Evolutionary conservation across 2,888 invertebrate genomes (phyloP).

Genomic region (Sphaerophoria taeniata): DNA sequence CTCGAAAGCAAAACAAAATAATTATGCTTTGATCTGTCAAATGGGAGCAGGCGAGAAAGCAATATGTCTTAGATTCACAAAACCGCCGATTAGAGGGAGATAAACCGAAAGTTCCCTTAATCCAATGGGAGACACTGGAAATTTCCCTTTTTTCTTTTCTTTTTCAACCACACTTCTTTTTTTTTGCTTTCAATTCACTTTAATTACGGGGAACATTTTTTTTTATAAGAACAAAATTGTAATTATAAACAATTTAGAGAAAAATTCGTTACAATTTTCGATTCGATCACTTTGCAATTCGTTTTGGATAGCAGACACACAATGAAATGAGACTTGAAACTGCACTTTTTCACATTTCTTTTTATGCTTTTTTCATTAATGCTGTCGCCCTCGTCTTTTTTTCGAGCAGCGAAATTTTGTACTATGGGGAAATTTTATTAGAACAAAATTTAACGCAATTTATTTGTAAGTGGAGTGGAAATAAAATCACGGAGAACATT

Average conservation of each 20-base stretch:
- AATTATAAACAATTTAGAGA: slow-evolving; percentile 19
- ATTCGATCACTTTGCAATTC: not conserved
- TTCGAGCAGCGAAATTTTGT: slow-evolving; percentile 61
- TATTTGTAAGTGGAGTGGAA: slow-evolving; percentile 29
- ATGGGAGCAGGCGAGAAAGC: slow-evolving; percentile 49
- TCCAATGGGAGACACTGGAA: slow-evolving; percentile 60
- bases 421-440: slow-evolving; percentile 24
- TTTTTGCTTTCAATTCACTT: slow-evolving; percentile 34
- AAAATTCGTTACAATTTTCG: not conserved
- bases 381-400: slow-evolving; percentile 54
- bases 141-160: slow-evolving; percentile 47
- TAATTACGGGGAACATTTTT: slow-evolving; percentile 34
- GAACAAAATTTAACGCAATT: slow-evolving; percentile 25
- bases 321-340: slow-evolving; percentile 7
- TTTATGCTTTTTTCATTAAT: slow-evolving; percentile 34
- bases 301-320: not conserved
- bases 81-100: slow-evolving; percentile 48
- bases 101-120: slow-evolving; percentile 20
- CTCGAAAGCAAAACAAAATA: slow-evolving; percentile 74
- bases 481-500: slow-evolving; percentile 43
- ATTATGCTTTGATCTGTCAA: slow-evolving; percentile 69
- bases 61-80: slow-evolving; percentile 30
- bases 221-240: not conserved
- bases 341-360: slow-evolving; percentile 44
- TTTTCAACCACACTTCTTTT: slow-evolving; percentile 25